phyloP scores from a whole-genome alignment of 2,113 vertebrate genomes.

The Gobio gobio region DNA sequence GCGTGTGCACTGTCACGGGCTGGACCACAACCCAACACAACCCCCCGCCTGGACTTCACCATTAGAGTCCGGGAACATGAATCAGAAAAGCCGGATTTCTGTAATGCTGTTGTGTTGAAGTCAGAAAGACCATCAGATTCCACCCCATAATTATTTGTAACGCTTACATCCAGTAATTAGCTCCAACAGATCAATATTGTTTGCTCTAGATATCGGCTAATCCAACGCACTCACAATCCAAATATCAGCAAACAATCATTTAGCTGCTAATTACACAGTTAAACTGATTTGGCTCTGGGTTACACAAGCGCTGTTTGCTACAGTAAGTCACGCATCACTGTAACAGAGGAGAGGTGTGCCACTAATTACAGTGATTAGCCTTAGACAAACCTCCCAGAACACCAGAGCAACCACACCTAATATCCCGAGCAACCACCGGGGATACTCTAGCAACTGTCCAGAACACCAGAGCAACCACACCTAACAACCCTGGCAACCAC shows the following conservation, averaged over 20 bases:
- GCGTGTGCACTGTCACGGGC: slow-evolving; percentile 6
- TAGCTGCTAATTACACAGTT: slow-evolving; percentile 5
- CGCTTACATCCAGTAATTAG: slow-evolving; percentile 18
- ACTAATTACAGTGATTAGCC: background rate
- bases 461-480: too few relatives aligned
- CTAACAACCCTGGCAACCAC: too few relatives aligned
- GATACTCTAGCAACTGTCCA: fast-evolving
- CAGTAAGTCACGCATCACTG: background rate
- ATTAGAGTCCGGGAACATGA: background rate
- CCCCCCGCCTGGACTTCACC: background rate
- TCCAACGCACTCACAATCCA: slow-evolving; percentile 17
- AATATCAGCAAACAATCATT: slow-evolving; percentile 44
- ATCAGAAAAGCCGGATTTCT: background rate
- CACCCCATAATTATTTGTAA: slow-evolving; percentile 24
- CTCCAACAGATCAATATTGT: slow-evolving; percentile 18
- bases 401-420: too few relatives aligned
- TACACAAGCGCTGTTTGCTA: background rate
- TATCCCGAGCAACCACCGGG: too few relatives aligned
- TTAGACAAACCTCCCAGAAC: background rate
- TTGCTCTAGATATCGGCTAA: background rate
- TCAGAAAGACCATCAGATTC: slow-evolving; percentile 6
- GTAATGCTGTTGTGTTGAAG: background rate
- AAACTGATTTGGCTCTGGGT: background rate
- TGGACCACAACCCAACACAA: background rate
- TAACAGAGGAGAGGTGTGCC: background rate